Evolutionary conservation across 30 jellyfish, hydroid and myxozoan genomes (phyloP), one percentile per base, ranked within the genome.

Genomic region (Catostylus mosaicus): DNA sequence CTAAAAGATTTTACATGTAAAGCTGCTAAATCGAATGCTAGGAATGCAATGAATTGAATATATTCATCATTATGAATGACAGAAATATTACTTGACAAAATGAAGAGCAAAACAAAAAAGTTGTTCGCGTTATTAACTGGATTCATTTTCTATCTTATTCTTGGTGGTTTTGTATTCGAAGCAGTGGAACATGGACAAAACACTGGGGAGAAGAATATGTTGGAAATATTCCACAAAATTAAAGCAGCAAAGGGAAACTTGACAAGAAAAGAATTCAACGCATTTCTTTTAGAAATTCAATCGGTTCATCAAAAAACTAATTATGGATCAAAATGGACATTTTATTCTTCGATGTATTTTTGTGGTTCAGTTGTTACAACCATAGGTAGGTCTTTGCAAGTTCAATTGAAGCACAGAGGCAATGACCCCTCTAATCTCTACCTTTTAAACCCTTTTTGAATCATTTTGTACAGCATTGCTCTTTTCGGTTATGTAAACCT

Each of bases 321-420:
- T 50, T 23, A 63, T 46, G 89, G 82, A 0, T 67, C 96, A 24
- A 46, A 86, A 66, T 86, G 96, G 96, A 75, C 96, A 18, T 86
- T 72, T 33, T 75, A 77, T 56, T 86, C 96, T 19, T 86, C 96
- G 8, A 12, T 86, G 68, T 86, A 86, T 37, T 86, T 86, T 67
- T 86, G 96, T 38, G 96, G 96, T 31, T 86, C 96, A 1, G 96
- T 75, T 24, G 96, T 86, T 1, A 86, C 96, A 14, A 86, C 96
- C 18, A 86, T 86, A 61, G 96, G 96, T 86, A 73, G 18, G 95
- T 69, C 29, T 45, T n/a, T n/a, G n/a, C n/a, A n/a, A n/a, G n/a
- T n/a, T n/a, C n/a, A n/a, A n/a, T n/a, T n/a, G n/a, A n/a, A n/a
- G n/a, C n/a, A n/a, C n/a, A n/a, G n/a, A n/a, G n/a, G n/a, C n/a